Evolutionary conservation across 2,113 vertebrate species (phyloP), one percentile per base, ranked within the genome.

Genomic region (Tupaia chinensis): DNA sequence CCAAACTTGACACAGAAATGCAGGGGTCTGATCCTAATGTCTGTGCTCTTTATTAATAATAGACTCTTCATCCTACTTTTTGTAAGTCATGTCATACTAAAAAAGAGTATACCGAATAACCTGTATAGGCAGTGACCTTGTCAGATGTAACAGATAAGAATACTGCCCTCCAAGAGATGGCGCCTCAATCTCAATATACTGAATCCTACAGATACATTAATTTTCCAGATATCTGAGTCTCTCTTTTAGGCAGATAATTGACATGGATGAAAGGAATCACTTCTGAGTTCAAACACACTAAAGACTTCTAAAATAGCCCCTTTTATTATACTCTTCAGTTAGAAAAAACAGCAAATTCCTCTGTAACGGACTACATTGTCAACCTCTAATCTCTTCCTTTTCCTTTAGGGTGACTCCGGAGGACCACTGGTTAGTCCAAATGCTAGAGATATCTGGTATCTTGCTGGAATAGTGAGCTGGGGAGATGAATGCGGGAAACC

Each of bases 401-500:
- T 76, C 54, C 78, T 16, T 85, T 80, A 99, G 99, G 99, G 99
- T 10, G 99, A 99, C 88, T 99, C 99, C 0, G 99, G 99, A 91
- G 99, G 99, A 76, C 99, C 99, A 20, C 60, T 99, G 92, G 98
- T 99, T 65, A 98, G 98, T 81, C 73, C 98, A 69, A 98, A 99
- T 97, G 81, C 87, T 60, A 96, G 97, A 95, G 97, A 97, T 74
- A 97, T 98, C 22, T 99, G 99, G 99, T 96, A 99, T 72, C 99
- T 99, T 87, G 97, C 97, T 63, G 99, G 99, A 61, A 93, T 99
- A 8, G 77, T 98, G 56, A 99, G 98, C 96, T 99, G 98, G 96
- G 99, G 98, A 85, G 16, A 98, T 9, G 97, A 98, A 79, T 99
- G 99, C 1, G 98, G 98, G 0, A 8, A 19, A 20, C 91, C 74